Evolutionary conservation across 1,140 invertebrate genomes (phyloP).

Genomic region (Macrobrachium rosenbergii): DNA sequence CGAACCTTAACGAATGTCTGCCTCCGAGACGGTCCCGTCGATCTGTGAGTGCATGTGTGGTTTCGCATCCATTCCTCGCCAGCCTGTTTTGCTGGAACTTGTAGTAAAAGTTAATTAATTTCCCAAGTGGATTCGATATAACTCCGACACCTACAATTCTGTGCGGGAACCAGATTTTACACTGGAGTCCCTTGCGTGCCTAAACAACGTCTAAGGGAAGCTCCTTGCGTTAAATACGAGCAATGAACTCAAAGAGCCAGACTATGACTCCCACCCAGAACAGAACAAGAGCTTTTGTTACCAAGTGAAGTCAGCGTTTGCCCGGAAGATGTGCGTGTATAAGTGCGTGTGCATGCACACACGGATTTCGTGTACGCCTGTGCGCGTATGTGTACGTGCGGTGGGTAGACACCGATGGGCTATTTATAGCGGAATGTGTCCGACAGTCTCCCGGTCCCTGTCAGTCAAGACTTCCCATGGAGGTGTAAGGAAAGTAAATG

Average conservation of each 20-base stretch:
- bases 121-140: background rate
- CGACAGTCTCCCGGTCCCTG: too few relatives aligned
- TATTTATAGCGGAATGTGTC: too few relatives aligned
- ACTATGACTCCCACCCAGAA: background rate
- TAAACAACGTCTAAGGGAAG: background rate
- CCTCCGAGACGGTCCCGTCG: background rate
- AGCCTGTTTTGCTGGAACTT: slow-evolving; percentile 18
- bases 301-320: background rate
- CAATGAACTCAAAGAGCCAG: slow-evolving; percentile 1
- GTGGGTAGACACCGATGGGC: too few relatives aligned
- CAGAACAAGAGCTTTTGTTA: slow-evolving; percentile 1
- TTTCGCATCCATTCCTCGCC: slow-evolving; percentile 3
- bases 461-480: too few relatives aligned
- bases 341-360: too few relatives aligned
- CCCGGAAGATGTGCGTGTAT: too few relatives aligned
- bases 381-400: too few relatives aligned
- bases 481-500: too few relatives aligned
- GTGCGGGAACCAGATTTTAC: background rate
- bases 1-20: background rate
- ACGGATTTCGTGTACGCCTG: too few relatives aligned
- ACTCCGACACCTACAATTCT: background rate
- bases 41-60: slow-evolving; percentile 13
- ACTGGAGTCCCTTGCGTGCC: background rate
- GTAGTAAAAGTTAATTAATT: slow-evolving; percentile 10
- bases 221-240: background rate